Evolutionary conservation across 2,113 vertebrate genomes (phyloP).

Genomic region (Tautogolabrus adspersus): DNA sequence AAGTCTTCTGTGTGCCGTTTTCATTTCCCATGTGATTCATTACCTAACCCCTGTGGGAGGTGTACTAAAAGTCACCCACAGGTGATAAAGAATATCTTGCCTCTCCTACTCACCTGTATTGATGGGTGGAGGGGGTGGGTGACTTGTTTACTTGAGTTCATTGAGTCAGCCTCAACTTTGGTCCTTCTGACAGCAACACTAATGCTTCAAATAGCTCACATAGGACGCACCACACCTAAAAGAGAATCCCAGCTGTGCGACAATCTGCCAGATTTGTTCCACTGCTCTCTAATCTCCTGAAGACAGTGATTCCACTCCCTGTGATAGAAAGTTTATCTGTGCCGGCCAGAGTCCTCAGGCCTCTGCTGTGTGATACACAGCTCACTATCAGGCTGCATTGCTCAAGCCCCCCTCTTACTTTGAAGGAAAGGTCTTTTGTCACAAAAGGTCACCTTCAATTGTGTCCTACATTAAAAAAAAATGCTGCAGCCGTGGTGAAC

Average conservation of each 20-base stretch:
- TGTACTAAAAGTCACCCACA: slow-evolving; percentile 9
- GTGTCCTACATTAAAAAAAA: background rate
- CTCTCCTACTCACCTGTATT: slow-evolving; percentile 22
- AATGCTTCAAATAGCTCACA: slow-evolving; percentile 63
- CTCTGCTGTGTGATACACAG: slow-evolving; percentile 37
- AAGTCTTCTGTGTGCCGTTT: slow-evolving; percentile 23
- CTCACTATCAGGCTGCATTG: slow-evolving; percentile 25
- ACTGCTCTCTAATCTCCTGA: slow-evolving; percentile 54
- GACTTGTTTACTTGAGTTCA: slow-evolving; percentile 22
- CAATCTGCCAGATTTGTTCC: slow-evolving; percentile 64
- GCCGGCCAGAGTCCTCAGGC: slow-evolving; percentile 25
- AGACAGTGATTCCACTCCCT: slow-evolving; percentile 43
- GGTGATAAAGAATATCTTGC: slow-evolving; percentile 26
- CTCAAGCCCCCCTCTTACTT: slow-evolving; percentile 29
- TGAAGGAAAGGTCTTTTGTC: slow-evolving; percentile 25
- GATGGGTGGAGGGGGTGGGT: slow-evolving; percentile 3
- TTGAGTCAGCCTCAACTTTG: slow-evolving; percentile 60
- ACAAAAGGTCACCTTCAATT: slow-evolving; percentile 10
- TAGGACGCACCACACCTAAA: slow-evolving; percentile 14
- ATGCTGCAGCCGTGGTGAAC: background rate
- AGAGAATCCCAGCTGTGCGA: slow-evolving; percentile 57
- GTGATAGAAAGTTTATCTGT: slow-evolving; percentile 64
- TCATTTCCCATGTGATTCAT: slow-evolving; percentile 14
- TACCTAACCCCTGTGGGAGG: slow-evolving; percentile 1
- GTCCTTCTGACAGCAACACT: slow-evolving; percentile 38